phyloP scores from a whole-genome alignment of 2,113 vertebrate species.

The Phycodurus eques region DNA sequence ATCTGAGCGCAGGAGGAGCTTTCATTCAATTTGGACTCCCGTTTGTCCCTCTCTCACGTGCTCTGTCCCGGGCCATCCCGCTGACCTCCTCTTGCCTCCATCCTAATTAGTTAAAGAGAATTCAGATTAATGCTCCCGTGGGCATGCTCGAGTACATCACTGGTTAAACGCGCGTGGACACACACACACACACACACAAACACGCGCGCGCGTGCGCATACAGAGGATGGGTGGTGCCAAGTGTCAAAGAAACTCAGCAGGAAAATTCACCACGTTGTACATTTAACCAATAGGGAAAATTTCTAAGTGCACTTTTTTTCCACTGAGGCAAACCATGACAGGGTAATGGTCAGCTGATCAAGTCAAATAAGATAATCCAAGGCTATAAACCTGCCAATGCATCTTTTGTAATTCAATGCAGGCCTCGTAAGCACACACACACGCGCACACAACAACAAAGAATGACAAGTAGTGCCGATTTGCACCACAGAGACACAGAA shows the following conservation, averaged over 20 bases:
- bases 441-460: constrained; percentile 14
- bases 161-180: constrained; percentile 6
- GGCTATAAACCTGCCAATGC: constrained; percentile 36
- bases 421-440: constrained; percentile 11
- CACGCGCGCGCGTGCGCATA: constrained; percentile 4
- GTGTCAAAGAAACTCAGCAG: constrained; percentile 21
- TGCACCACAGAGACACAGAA: constrained; percentile 39
- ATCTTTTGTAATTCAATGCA: constrained; percentile 34
- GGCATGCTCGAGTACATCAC: constrained; percentile 37
- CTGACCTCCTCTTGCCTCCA: constrained; percentile 41
- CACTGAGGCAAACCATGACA: constrained; percentile 17
- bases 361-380: constrained; percentile 42
- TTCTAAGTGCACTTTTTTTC: constrained; percentile 26
- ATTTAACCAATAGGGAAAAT: constrained; percentile 23
- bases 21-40: constrained; percentile 66
- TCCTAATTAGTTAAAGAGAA: constrained; percentile 59
- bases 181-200: constrained; percentile 16
- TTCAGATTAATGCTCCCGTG: constrained; percentile 55
- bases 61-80: constrained; percentile 43
- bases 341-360: constrained; percentile 42
- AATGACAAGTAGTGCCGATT: constrained; percentile 36
- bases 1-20: constrained; percentile 44
- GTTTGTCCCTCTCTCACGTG: constrained; percentile 41
- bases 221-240: neutral
- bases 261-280: constrained; percentile 23